Evolutionary conservation across 2,113 vertebrate species (phyloP).

Genomic region (Tychaedon coryphoeus): DNA sequence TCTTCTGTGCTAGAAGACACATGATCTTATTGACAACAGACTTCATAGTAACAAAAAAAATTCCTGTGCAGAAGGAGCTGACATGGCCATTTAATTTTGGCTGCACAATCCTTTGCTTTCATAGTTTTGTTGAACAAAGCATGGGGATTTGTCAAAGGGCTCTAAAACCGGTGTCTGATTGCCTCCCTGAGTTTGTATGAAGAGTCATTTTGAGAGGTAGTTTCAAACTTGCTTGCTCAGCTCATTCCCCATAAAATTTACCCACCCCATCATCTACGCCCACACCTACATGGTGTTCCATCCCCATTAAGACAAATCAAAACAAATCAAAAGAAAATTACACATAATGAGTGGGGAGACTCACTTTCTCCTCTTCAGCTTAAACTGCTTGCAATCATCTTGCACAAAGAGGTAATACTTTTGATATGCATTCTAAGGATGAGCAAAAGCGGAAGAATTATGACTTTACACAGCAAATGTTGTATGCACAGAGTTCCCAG

Average conservation of each 20-base stretch:
- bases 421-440: background rate
- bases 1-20: background rate
- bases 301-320: constrained; percentile 26
- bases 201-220: background rate
- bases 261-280: background rate
- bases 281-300: constrained; percentile 35
- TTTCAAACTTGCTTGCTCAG: constrained; percentile 40
- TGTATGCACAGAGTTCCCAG: background rate
- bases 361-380: constrained; percentile 48
- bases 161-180: constrained; percentile 23
- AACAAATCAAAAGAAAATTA: constrained; percentile 62
- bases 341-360: constrained; percentile 45
- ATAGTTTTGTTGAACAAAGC: background rate
- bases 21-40: background rate
- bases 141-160: background rate
- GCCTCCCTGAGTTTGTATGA: background rate
- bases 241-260: constrained; percentile 32
- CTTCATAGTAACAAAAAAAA: background rate
- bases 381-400: background rate
- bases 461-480: background rate
- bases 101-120: background rate
- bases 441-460: background rate
- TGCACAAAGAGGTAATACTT: background rate
- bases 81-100: background rate
- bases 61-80: background rate